phyloP scores from a whole-genome alignment of 37 sponge, comb jelly and placozoan species.

The Lycopodina hypogea region DNA sequence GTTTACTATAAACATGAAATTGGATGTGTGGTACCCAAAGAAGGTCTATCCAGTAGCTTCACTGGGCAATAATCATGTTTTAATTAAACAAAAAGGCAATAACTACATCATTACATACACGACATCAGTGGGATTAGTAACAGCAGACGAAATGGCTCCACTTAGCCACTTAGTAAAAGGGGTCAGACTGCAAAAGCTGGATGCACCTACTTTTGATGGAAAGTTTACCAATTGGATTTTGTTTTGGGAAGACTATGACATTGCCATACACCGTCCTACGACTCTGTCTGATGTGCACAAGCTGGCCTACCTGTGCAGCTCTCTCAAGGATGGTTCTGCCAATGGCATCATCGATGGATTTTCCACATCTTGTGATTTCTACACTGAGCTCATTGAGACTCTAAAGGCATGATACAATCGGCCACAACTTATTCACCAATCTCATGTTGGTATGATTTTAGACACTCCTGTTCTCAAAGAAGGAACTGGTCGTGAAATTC shows the following conservation, averaged over 20 bases:
- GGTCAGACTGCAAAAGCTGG: slow-evolving; percentile 21
- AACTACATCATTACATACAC: slow-evolving; percentile 15
- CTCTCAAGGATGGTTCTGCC: no score
- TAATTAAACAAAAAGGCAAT: no score
- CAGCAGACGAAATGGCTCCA: slow-evolving; percentile 73
- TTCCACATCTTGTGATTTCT: slow-evolving; percentile 13
- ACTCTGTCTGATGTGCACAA: slow-evolving; percentile 7
- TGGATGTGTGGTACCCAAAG: no score
- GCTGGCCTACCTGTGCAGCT: slow-evolving; percentile 21
- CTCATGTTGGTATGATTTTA: no score
- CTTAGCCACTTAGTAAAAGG: slow-evolving; percentile 33
- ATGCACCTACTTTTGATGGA: slow-evolving; percentile 25
- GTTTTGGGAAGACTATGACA: slow-evolving; percentile 29
- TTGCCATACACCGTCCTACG: slow-evolving; percentile 5
- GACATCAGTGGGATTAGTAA: slow-evolving; percentile 93
- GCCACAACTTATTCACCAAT: no score
- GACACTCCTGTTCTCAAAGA: no score
- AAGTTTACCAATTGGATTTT: slow-evolving; percentile 10
- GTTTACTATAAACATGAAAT: no score
- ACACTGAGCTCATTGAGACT: slow-evolving; percentile 5
- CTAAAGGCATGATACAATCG: slow-evolving; percentile 24
- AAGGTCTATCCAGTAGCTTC: not conserved
- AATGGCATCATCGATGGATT: no score
- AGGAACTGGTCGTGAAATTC: no score
- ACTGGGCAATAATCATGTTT: no score